Evolutionary conservation across 2,888 invertebrate genomes (phyloP).

Genomic region (Drosophila paranaensis): DNA sequence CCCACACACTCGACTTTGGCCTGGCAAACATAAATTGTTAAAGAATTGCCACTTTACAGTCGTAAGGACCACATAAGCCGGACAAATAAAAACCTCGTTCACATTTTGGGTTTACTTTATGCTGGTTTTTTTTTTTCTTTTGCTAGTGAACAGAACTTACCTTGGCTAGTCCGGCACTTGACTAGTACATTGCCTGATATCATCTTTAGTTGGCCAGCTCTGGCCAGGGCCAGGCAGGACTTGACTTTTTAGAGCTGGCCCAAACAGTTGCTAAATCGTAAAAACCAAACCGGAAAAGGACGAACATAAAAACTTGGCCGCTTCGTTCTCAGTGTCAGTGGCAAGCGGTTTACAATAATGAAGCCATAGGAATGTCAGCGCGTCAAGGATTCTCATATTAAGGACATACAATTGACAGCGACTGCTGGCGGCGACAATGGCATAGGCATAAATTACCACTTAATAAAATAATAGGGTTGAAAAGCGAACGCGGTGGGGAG

Average conservation of each 20-base stretch:
- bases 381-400: constrained; percentile 24
- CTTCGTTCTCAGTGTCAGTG: constrained; percentile 22
- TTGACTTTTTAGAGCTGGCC: constrained; percentile 22
- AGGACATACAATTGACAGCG: constrained; percentile 33
- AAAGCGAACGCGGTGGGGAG: background rate
- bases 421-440: constrained; percentile 19
- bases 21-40: constrained; percentile 78
- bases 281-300: constrained; percentile 23
- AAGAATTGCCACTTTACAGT: constrained; percentile 82
- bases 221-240: constrained; percentile 1
- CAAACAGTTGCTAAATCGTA: constrained; percentile 27
- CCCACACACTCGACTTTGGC: constrained; percentile 57
- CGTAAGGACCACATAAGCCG: constrained; percentile 77
- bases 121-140: constrained; percentile 2
- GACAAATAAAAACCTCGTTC: constrained; percentile 66
- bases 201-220: constrained; percentile 24
- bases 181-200: constrained; percentile 23
- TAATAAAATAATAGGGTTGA: constrained; percentile 9
- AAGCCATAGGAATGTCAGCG: constrained; percentile 52
- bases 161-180: constrained; percentile 18
- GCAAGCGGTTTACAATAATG: constrained; percentile 41
- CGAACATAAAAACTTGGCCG: constrained; percentile 19
- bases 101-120: constrained; percentile 9
- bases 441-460: constrained; percentile 27
- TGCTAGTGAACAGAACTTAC: constrained; percentile 17